These are phyloP conservation scores for Trichacis sp. DNA, from an alignment of 2,888 invertebrate genomes.

Conservation along the genomic window DNA sequence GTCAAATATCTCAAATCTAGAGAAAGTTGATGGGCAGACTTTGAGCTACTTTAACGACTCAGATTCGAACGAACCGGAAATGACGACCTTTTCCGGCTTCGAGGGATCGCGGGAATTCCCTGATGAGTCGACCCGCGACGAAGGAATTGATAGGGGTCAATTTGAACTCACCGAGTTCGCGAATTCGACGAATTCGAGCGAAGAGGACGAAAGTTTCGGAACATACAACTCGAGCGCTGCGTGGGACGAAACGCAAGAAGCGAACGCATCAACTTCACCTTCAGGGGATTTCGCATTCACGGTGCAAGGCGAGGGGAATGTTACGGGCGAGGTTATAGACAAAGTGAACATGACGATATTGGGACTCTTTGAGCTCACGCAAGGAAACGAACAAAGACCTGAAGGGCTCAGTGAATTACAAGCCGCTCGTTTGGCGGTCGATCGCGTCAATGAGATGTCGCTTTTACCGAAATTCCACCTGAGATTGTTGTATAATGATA, in stretches of 20 bases:
- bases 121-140: conserved; percentile 51
- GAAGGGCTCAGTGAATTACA: conserved; percentile 82
- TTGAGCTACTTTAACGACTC: not conserved
- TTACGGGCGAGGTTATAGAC: conserved; percentile 36
- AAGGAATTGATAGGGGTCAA: conserved; percentile 61
- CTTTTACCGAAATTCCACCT: conserved; percentile 81
- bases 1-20: not conserved
- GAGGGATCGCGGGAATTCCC: conserved; percentile 57
- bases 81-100: conserved; percentile 51
- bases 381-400: conserved; percentile 74
- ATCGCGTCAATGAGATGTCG: conserved; percentile 80
- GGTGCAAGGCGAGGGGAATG: conserved; percentile 26
- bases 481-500: conserved; percentile 85
- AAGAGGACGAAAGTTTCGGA: conserved; percentile 9
- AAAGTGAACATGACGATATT: conserved; percentile 76
- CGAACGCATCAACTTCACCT: conserved; percentile 1
- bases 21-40: conserved; percentile 12
- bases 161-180: conserved; percentile 56
- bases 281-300: not conserved
- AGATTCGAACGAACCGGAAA: conserved; percentile 8
- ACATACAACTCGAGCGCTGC: conserved; percentile 10
- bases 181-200: conserved; percentile 9
- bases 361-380: conserved; percentile 84
- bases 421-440: conserved; percentile 84
- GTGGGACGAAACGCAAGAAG: not conserved